Conservation (phyloP, 2,888 invertebrate genomes). For the Athalia rosae region DNA sequence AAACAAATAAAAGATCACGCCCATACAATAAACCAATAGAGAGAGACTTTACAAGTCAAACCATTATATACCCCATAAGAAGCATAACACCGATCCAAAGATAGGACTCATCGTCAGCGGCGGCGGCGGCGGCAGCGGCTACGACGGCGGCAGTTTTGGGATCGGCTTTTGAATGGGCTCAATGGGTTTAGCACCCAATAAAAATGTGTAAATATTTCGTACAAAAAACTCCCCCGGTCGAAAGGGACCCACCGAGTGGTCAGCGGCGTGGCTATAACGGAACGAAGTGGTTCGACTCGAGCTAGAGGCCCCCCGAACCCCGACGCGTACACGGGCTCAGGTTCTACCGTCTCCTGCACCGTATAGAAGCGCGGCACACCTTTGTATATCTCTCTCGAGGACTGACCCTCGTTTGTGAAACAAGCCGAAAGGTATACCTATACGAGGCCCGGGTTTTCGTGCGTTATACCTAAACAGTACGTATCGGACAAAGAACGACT, state of each 20-base stretch:
- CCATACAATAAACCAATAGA: conserved; percentile 52
- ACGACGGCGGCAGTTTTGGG: no score
- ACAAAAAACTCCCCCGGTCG: conserved; percentile 57
- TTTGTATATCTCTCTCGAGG: conserved; percentile 67
- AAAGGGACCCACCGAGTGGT: conserved; percentile 44
- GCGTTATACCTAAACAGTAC: conserved; percentile 34
- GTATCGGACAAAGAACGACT: conserved; percentile 62
- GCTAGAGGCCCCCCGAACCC: conserved; percentile 29
- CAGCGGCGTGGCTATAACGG: conserved; percentile 27
- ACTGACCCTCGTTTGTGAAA: conserved; percentile 70
- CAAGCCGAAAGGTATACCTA: conserved; percentile 70
- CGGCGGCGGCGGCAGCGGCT: no score
- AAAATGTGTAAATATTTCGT: conserved; percentile 69
- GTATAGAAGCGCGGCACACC: conserved; percentile 56
- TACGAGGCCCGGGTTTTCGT: conserved; percentile 44
- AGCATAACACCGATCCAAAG: conserved; percentile 53
- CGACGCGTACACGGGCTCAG: no score
- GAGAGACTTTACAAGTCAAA: conserved; percentile 48
- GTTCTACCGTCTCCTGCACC: conserved; percentile 38
- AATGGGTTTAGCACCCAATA: conserved; percentile 70
- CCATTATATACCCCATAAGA: conserved; percentile 54
- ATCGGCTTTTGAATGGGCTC: conserved; percentile 49
- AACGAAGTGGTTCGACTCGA: conserved; percentile 21
- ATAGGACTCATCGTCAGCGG: conserved; percentile 48
- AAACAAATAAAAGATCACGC: conserved; percentile 44